phyloP scores from a whole-genome alignment of 2,797 vertebrate species.

The Enteromius paludinosus region DNA sequence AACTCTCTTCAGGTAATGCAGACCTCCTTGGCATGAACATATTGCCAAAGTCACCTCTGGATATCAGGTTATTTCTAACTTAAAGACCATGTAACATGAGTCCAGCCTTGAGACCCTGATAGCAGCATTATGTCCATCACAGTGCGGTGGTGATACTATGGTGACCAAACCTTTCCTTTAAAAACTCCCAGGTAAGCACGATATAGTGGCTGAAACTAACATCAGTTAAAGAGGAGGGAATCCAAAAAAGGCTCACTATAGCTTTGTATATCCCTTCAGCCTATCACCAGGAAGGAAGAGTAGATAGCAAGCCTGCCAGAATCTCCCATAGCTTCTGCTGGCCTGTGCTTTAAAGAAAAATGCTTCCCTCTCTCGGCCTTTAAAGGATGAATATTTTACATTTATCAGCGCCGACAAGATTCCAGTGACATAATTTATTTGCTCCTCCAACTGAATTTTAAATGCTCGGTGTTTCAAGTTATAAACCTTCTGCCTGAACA shows the following conservation, averaged over 20 bases:
- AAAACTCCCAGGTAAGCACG: constrained; percentile 15
- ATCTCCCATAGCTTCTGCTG: constrained; percentile 32
- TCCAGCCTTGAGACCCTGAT: constrained; percentile 24
- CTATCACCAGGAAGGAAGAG: constrained; percentile 5
- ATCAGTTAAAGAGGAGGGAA: constrained; percentile 29
- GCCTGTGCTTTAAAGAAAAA: constrained; percentile 36
- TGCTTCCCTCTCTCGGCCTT: constrained; percentile 28
- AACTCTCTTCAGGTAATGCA: background rate
- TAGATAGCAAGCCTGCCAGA: constrained; percentile 40
- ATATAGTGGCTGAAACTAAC: constrained; percentile 3
- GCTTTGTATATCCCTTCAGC: constrained; percentile 6
- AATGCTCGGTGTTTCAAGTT: constrained; percentile 25
- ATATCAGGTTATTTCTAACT: constrained; percentile 25
- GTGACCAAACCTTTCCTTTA: background rate
- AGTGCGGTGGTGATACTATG: background rate
- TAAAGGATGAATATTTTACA: constrained; percentile 41
- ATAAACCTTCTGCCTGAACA: constrained; percentile 37
- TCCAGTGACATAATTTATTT: constrained; percentile 42
- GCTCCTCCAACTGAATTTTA: constrained; percentile 33
- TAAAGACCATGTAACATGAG: constrained; percentile 6
- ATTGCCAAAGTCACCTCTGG: constrained; percentile 4
- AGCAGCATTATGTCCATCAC: constrained; percentile 41
- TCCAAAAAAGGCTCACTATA: constrained; percentile 25
- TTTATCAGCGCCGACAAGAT: constrained; percentile 39
- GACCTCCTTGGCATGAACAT: background rate